A percentile compares a stretch with the other conserved stretches of the same genome.
These are phyloP conservation scores for Teinopalpus imperialis DNA, from an alignment of 2,888 invertebrate species.

Conservation along the genomic window DNA sequence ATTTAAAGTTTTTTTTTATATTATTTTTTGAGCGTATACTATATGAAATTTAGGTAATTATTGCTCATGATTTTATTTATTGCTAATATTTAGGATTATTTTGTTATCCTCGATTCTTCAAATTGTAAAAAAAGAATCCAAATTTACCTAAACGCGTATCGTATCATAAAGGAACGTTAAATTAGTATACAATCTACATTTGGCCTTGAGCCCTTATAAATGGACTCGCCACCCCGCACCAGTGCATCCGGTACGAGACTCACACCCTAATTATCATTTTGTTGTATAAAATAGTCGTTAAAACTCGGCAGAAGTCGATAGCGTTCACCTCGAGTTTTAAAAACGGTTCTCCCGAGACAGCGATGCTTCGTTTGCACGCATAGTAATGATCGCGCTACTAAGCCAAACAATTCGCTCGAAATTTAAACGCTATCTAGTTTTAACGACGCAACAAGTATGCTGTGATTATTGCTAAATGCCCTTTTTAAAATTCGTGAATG, in stretches of 20 bases:
- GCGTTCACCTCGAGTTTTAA: slow-evolving; percentile 63
- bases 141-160: background rate
- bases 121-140: too few species aligned
- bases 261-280: slow-evolving; percentile 70
- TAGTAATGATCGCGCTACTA: slow-evolving; percentile 22
- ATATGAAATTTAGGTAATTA: too few species aligned
- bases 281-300: slow-evolving; percentile 75
- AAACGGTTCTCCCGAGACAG: slow-evolving; percentile 58
- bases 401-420: slow-evolving; percentile 12
- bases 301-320: slow-evolving; percentile 70
- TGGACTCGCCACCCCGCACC: slow-evolving; percentile 7
- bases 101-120: too few species aligned
- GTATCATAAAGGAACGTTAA: slow-evolving; percentile 4
- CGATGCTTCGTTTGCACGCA: slow-evolving; percentile 39
- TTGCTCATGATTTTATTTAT: too few species aligned
- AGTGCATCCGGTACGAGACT: slow-evolving; percentile 49
- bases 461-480: slow-evolving; percentile 17
- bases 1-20: too few species aligned
- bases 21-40: too few species aligned
- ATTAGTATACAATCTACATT: slow-evolving; percentile 10
- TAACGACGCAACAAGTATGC: slow-evolving; percentile 8
- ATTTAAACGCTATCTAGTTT: slow-evolving; percentile 20
- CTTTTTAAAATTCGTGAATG: slow-evolving; percentile 21
- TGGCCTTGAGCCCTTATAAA: slow-evolving; percentile 3
- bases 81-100: too few species aligned